Conservation (phyloP, 2,113 vertebrate genomes). For the Acrocephalus arundinaceus region DNA sequence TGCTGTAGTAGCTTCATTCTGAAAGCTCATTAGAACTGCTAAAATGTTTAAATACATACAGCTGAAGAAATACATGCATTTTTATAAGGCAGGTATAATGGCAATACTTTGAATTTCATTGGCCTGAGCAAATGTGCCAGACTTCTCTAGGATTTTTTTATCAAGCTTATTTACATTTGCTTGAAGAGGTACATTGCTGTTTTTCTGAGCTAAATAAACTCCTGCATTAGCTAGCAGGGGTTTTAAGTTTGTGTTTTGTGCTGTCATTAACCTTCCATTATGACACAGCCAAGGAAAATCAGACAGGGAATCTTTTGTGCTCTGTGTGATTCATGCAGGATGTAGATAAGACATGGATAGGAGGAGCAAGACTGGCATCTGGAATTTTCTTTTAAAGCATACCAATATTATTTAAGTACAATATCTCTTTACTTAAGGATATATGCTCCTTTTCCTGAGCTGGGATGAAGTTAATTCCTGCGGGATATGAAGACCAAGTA, state of each 20-base stretch:
- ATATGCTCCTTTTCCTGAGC: not conserved
- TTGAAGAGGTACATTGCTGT: not conserved
- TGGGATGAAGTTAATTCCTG: not conserved
- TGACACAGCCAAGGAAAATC: not conserved
- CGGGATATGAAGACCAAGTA: not conserved
- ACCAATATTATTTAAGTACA: not conserved
- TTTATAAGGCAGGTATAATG: conserved; percentile 65
- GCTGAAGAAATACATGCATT: conserved; percentile 67
- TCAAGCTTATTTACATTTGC: conserved; percentile 36
- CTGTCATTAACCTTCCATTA: conserved; percentile 25
- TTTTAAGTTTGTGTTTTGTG: not conserved
- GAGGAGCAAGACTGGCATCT: not conserved
- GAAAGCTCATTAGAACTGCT: conserved; percentile 65
- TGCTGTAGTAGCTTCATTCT: conserved; percentile 59
- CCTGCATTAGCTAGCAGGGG: not conserved
- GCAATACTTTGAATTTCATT: conserved; percentile 44
- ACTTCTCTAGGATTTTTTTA: conserved; percentile 21
- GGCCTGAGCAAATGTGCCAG: not conserved
- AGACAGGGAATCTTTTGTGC: conserved; percentile 17
- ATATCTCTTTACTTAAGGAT: not conserved
- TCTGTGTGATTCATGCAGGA: conserved; percentile 3
- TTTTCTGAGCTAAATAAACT: not conserved
- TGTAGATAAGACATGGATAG: not conserved
- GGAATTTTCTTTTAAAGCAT: not conserved
- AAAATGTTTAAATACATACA: conserved; percentile 69